Evolutionary conservation across 2,888 invertebrate genomes (phyloP).

Genomic region (Sceliomorpha sp.): DNA sequence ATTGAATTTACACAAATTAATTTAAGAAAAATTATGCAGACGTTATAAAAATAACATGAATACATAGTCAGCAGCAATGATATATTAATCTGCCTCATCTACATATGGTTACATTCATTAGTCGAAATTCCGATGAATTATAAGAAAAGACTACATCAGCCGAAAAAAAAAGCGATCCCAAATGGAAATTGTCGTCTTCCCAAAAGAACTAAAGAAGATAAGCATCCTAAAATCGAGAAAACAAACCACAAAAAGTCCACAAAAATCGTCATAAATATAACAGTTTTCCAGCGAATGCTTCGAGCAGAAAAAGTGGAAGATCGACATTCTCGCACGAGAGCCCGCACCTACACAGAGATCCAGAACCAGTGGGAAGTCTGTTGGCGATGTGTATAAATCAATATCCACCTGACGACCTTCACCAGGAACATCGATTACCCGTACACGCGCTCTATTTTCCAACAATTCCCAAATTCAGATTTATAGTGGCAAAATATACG

Average conservation of each 20-base stretch:
- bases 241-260: conserved; percentile 3
- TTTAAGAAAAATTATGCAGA: no score
- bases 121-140: no score
- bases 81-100: no score
- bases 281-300: conserved; percentile 22
- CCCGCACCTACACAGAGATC: conserved; percentile 27
- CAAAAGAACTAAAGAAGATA: no score
- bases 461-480: conserved; percentile 47
- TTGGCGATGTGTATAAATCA: conserved; percentile 46
- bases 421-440: conserved; percentile 44
- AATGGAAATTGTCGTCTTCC: no score
- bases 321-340: conserved; percentile 49
- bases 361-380: conserved; percentile 36
- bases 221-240: conserved; percentile 10
- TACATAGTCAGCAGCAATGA: no score
- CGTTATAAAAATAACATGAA: no score
- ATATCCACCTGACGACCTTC: conserved; percentile 57
- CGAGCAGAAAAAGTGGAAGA: conserved; percentile 36
- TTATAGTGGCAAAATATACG: conserved; percentile 40
- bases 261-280: conserved; percentile 23
- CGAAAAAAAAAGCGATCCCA: no score
- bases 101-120: no score
- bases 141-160: no score
- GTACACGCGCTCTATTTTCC: conserved; percentile 53
- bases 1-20: no score